A percentile compares a stretch with the other conserved stretches of the same genome.
Evolutionary conservation across 2,888 invertebrate species (phyloP).

Genomic region (Oasisia sp.): DNA sequence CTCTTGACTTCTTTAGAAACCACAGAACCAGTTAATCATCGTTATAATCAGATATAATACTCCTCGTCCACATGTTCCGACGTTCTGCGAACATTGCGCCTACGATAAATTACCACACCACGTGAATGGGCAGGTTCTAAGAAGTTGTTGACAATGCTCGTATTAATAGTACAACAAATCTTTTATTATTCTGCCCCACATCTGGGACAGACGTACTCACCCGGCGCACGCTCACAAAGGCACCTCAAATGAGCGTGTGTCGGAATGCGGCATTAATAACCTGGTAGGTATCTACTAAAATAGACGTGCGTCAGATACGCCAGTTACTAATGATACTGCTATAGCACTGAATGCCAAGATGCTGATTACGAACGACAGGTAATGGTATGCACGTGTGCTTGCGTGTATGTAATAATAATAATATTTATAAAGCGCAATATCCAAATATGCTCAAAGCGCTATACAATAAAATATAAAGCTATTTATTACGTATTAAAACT

Average conservation of each 20-base stretch:
- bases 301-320: neutral
- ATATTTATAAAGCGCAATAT: no score
- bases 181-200: neutral
- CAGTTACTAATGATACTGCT: neutral
- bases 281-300: neutral
- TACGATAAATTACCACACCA: neutral
- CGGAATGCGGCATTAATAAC: neutral
- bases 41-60: neutral
- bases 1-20: neutral
- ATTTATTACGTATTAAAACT: no score
- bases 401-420: no score
- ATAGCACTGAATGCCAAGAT: neutral
- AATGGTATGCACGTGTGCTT: neutral
- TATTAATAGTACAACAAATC: neutral
- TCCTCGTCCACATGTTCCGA: neutral
- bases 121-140: neutral
- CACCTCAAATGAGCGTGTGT: neutral
- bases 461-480: no score
- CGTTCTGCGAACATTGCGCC: neutral
- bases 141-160: constrained; percentile 1
- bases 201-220: neutral
- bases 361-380: neutral
- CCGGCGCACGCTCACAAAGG: neutral
- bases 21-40: neutral
- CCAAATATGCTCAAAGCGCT: no score